Percentiles rank a stretch among this genome's conserved stretches.
Evolutionary conservation across 2,113 vertebrate species (phyloP).

Genomic region (Sinocyclocheilus grahami): DNA sequence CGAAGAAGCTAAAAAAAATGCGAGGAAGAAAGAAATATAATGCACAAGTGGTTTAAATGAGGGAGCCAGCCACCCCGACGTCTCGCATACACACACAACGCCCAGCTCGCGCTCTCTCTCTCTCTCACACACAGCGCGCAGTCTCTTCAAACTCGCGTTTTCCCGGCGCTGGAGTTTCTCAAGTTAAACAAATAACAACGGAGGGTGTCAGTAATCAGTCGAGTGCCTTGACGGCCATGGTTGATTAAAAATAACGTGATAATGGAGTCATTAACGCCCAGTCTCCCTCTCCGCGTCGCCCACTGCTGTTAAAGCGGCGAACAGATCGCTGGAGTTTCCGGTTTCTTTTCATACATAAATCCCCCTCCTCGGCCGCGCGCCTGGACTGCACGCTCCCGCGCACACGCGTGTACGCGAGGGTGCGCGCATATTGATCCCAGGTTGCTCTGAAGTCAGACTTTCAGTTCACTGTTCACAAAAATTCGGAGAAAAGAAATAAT

Average conservation of each 20-base stretch:
- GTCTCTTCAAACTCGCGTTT: conserved; percentile 1
- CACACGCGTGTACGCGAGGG: background rate
- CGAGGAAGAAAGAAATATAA: too few species aligned
- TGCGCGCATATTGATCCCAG: background rate
- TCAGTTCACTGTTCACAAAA: background rate
- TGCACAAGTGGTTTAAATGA: too few species aligned
- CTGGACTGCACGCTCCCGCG: background rate
- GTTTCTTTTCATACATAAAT: conserved; percentile 49
- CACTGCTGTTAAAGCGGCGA: background rate
- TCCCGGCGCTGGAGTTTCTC: background rate
- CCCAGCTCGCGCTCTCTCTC: too few species aligned
- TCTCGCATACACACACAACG: too few species aligned
- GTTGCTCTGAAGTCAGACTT: background rate
- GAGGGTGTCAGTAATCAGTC: background rate
- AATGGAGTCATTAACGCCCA: background rate
- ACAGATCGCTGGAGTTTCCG: conserved; percentile 48
- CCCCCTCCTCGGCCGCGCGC: conserved; percentile 32
- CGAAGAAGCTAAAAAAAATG: too few species aligned
- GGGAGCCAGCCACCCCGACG: too few species aligned
- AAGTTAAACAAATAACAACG: background rate
- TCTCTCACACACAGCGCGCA: background rate
- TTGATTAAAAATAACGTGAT: background rate
- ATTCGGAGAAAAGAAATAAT: background rate
- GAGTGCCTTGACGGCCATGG: conserved; percentile 7
- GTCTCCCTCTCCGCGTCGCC: background rate